These are phyloP conservation scores for Procambarus virginalis DNA, from an alignment of 1,140 invertebrate species.

Conservation along the genomic window DNA sequence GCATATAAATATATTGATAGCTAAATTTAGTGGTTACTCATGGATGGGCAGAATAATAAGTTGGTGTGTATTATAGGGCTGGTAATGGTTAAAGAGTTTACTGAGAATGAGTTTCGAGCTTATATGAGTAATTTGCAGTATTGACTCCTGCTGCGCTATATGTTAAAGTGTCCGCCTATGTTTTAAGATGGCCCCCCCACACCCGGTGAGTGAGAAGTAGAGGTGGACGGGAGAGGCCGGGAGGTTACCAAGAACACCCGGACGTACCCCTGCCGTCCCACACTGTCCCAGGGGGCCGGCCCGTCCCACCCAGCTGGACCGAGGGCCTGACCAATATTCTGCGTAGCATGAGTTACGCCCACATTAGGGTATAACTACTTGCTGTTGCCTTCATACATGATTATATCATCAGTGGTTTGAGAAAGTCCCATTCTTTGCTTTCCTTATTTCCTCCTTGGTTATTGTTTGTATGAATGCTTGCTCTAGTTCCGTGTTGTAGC, in stretches of 20 bases:
- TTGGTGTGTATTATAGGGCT: neutral
- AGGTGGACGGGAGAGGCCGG: constrained; percentile 67
- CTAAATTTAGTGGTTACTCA: neutral
- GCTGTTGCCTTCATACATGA: constrained; percentile 66
- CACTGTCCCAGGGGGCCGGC: constrained; percentile 59
- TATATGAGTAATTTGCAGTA: constrained; percentile 13
- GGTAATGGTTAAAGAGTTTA: constrained; percentile 10
- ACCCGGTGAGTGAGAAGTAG: constrained; percentile 67
- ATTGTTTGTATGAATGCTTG: constrained; percentile 63
- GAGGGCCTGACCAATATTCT: constrained; percentile 63
- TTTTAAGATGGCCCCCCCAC: constrained; percentile 68
- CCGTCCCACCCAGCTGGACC: constrained; percentile 63
- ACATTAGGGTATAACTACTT: constrained; percentile 66
- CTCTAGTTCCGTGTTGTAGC: constrained; percentile 66
- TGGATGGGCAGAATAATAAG: neutral
- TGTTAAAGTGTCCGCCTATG: constrained; percentile 64
- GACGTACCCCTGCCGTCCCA: constrained; percentile 51
- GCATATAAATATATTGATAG: neutral
- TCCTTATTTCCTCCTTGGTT: constrained; percentile 40
- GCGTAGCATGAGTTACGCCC: constrained; percentile 68
- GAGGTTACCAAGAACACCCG: constrained; percentile 64
- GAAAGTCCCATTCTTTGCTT: constrained; percentile 51
- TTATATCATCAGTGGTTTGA: constrained; percentile 53
- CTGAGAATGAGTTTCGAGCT: constrained; percentile 8
- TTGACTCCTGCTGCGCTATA: constrained; percentile 31